These are phyloP conservation scores for Ochlodes sylvanus DNA, from an alignment of 2,888 invertebrate species.

Conservation along the genomic window DNA sequence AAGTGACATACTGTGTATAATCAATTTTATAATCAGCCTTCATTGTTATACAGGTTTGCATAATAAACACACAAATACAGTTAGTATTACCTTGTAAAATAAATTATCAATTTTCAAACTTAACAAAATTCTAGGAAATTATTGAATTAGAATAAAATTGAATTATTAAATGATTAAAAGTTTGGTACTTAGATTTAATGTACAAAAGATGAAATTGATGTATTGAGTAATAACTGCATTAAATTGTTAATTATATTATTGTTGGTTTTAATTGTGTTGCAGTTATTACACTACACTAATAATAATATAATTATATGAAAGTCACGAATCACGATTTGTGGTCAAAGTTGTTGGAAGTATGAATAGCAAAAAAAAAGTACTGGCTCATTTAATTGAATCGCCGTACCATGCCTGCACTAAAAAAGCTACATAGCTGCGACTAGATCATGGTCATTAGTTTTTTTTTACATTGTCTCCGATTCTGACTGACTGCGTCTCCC, in stretches of 20 bases:
- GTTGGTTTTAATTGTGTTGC: background rate
- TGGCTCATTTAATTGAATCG: too few relatives aligned
- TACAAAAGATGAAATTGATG: constrained; percentile 77
- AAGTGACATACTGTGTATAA: constrained; percentile 9
- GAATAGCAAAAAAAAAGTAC: too few relatives aligned
- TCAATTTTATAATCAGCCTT: constrained; percentile 19
- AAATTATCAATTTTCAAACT: constrained; percentile 6
- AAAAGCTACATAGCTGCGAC: too few relatives aligned
- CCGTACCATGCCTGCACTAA: too few relatives aligned
- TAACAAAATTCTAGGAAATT: constrained; percentile 47
- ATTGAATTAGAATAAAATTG: constrained; percentile 61
- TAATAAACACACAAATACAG: background rate
- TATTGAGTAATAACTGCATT: constrained; percentile 73
- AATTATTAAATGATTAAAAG: constrained; percentile 54
- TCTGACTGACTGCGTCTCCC: too few relatives aligned
- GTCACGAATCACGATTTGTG: too few relatives aligned
- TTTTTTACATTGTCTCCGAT: too few relatives aligned
- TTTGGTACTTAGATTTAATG: constrained; percentile 75
- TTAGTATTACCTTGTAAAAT: background rate
- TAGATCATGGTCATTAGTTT: too few relatives aligned
- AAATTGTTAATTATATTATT: constrained; percentile 67
- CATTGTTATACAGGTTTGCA: constrained; percentile 14
- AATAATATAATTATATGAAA: too few relatives aligned
- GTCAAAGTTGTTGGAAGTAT: too few relatives aligned
- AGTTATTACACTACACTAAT: too few relatives aligned